Evolutionary conservation across 2,888 invertebrate genomes (phyloP).

Genomic region (Ormyrus pomaceus): DNA sequence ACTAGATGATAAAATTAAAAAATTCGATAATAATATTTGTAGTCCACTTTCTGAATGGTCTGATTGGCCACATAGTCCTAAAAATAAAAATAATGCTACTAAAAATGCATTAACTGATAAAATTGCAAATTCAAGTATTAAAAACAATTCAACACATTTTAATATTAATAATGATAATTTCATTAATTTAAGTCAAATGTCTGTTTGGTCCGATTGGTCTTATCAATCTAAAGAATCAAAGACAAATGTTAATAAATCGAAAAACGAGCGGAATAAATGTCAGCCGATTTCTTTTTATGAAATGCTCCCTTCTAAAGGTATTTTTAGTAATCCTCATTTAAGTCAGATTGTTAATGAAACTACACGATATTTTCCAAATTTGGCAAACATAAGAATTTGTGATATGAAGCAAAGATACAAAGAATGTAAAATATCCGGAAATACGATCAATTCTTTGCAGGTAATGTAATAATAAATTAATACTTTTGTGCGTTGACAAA

Average conservation of each 20-base stretch:
- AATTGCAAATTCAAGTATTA: not conserved
- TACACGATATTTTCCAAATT: not conserved
- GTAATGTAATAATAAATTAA: constrained; percentile 23
- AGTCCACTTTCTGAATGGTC: constrained; percentile 52
- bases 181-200: constrained; percentile 56
- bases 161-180: constrained; percentile 30
- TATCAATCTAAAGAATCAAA: constrained; percentile 49
- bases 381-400: constrained; percentile 30
- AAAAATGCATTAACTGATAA: not conserved
- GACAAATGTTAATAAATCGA: not conserved
- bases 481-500: not conserved
- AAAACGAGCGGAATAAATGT: constrained; percentile 28
- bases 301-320: constrained; percentile 37
- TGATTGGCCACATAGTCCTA: constrained; percentile 46
- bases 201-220: constrained; percentile 69
- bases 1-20: not conserved
- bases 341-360: constrained; percentile 20
- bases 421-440: constrained; percentile 40
- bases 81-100: not conserved
- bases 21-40: not conserved
- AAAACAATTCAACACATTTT: constrained; percentile 6
- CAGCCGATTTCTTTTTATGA: constrained; percentile 39
- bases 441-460: constrained; percentile 50
- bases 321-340: constrained; percentile 2
- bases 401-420: constrained; percentile 32